Evolutionary conservation across 2,888 invertebrate species (phyloP).

Genomic region (Geotrupes spiniger): DNA sequence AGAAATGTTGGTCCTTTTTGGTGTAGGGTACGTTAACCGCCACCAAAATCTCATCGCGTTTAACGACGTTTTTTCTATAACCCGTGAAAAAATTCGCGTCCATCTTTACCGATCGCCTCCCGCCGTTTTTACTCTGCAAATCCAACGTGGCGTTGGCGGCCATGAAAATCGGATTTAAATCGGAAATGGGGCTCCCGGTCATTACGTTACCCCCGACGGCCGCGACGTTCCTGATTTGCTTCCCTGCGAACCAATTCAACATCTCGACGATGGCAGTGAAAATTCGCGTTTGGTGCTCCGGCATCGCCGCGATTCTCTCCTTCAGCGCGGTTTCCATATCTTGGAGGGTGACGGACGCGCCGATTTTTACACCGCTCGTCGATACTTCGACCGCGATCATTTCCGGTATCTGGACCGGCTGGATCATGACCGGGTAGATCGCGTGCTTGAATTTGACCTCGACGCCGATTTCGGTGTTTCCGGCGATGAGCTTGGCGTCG

Average conservation of each 20-base stretch:
- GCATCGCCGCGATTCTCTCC: constrained; percentile 53
- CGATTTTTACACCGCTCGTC: constrained; percentile 62
- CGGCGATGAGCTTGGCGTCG: constrained; percentile 74
- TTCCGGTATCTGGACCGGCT: constrained; percentile 68
- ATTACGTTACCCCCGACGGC: constrained; percentile 91
- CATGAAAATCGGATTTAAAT: constrained; percentile 89
- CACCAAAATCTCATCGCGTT: constrained; percentile 75
- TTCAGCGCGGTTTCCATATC: constrained; percentile 68
- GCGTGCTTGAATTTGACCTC: constrained; percentile 87
- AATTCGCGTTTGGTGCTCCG: constrained; percentile 59
- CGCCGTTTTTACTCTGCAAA: constrained; percentile 57
- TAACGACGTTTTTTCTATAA: constrained; percentile 75
- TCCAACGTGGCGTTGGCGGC: constrained; percentile 68
- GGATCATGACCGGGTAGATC: constrained; percentile 74
- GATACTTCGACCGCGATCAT: constrained; percentile 55
- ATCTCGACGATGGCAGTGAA: constrained; percentile 74
- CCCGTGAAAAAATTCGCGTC: constrained; percentile 80
- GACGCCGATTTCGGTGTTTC: constrained; percentile 90
- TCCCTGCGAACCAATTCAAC: constrained; percentile 93
- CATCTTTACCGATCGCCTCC: constrained; percentile 65
- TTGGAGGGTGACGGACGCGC: constrained; percentile 76
- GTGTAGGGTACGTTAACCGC: constrained; percentile 78
- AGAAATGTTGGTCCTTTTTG: constrained; percentile 66
- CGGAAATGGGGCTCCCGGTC: constrained; percentile 91
- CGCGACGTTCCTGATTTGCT: constrained; percentile 92